Base-by-base conservation (phyloP, 2,888 invertebrate species). In the Platycheirus rosarum region DNA sequence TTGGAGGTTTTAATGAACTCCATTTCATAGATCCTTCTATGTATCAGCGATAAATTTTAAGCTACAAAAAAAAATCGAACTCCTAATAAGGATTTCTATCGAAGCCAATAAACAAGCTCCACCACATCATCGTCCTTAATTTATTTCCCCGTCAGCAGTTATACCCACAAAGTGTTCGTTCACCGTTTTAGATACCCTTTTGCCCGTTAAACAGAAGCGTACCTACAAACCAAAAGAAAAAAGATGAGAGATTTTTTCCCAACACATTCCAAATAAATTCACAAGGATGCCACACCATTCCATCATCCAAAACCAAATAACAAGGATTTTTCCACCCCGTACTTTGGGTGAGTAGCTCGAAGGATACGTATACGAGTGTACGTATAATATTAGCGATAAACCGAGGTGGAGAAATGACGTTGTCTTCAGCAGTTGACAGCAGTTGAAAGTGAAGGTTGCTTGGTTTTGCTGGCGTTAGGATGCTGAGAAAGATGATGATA, bases 401-500 rank as follows among this genome's bases (percentile, higher is more conserved):
- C 23, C 26, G 55, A 70, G 71, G 53, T 71, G 71, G 44, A 70
- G 70, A 71, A 76, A 71, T 71, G 66, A 63, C 71, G 71, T 66
- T 71, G 60, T 82, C 80, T 65, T 71, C 62, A 71, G 76, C 37
- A 68, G 66, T 71, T 76, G 82, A 71, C 71, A 82, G 71, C 82
- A 62, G 66, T 77, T 71, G 77, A 73, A 82, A 77, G 82, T 77
- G 82, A 82, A 82, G 77, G 82, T 77, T 82, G 51, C 44, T 53
- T 23, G 46, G 8, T 60, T 69, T 42, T 6, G 23, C 32, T 53
- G 2, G 29, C 29, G 29, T 62, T 44, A 14, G 42, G 57, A 42
- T n/a, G n/a, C 57, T 60, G 2, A 60, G 29, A 49, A 62, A 40
- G 44, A 60, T 44, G 60, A 60, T 42, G 29, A 60, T 60, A 44